Base-by-base conservation (phyloP, 2,797 vertebrate genomes). In the Morelia viridis region DNA sequence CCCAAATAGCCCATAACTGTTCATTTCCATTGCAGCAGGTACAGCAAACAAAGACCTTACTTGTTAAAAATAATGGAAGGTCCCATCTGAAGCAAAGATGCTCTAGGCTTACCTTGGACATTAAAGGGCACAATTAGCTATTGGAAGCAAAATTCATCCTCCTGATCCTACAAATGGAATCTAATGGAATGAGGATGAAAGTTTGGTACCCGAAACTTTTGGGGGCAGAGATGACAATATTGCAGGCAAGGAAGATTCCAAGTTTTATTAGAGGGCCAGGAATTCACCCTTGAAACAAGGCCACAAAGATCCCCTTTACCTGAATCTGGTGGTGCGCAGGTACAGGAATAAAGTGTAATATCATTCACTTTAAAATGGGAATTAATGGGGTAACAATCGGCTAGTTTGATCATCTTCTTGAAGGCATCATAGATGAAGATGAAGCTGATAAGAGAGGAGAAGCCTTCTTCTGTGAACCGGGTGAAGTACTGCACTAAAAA, bases 391-490 rank as follows among this genome's bases (percentile, higher is more conserved):
- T 99, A 99, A 96, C 99, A 97, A 95, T 99, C 97, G 1, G 98
- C 97, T 90, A 99, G 96, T 94, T 99, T 99, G 89, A 99, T 97
- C 99, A 99, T 99, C 97, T 99, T 99, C 97, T 99, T 99, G 96
- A 99, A 99, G 96, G 99, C 97, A 85, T 99, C 99, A 0, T 99
- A 99, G 94, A 99, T 99, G 96, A 99, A 99, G 96, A 99, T 99
- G 98, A 99, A 99, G 97, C 99, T 99, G 96, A 99, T 99, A n/a
- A 99, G 98, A 62, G 98, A 99, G 58, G 99, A 99, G 96, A 99
- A 99, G 0, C 99, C 99, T 93, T 99, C 99, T 92, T 99, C 99
- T 0, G 99, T 99, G 98, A 99, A 99, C 41, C 99, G 99, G 13
- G 99, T 99, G 94, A 99, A 99, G 96, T 99, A 99, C 96, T 99